Evolutionary conservation across 2,888 invertebrate genomes (phyloP).

Genomic region (Drosophila borborema): DNA sequence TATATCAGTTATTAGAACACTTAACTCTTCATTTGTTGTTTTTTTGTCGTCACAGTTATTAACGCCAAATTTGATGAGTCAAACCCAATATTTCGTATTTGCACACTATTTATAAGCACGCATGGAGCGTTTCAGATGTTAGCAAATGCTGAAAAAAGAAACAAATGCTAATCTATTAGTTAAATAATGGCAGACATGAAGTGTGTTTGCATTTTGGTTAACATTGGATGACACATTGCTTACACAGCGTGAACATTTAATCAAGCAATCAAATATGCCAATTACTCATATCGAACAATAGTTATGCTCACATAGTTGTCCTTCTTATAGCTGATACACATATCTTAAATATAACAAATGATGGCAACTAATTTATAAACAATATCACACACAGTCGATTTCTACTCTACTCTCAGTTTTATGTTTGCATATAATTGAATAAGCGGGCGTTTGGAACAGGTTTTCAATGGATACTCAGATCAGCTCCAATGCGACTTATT

Average conservation of each 20-base stretch:
- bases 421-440: slow-evolving; percentile 23
- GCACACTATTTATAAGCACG: slow-evolving; percentile 27
- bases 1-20: background rate
- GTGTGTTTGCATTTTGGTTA: slow-evolving; percentile 2
- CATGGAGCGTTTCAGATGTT: background rate
- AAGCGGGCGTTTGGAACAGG: slow-evolving; percentile 43
- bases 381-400: background rate
- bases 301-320: background rate
- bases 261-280: background rate
- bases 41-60: slow-evolving; percentile 14
- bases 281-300: background rate
- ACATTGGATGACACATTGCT: slow-evolving; percentile 8
- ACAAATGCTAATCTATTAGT: slow-evolving; percentile 27
- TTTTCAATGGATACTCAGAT: slow-evolving; percentile 32
- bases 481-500: background rate
- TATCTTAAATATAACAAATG: background rate
- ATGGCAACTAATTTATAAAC: background rate
- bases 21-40: background rate
- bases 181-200: slow-evolving; percentile 18
- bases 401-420: slow-evolving; percentile 6
- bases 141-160: background rate
- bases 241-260: background rate
- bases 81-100: slow-evolving; percentile 14
- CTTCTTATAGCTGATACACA: background rate
- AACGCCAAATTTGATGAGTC: slow-evolving; percentile 32